These are phyloP conservation scores for Nomia melanderi DNA, from an alignment of 1,140 invertebrate species.

Conservation along the genomic window DNA sequence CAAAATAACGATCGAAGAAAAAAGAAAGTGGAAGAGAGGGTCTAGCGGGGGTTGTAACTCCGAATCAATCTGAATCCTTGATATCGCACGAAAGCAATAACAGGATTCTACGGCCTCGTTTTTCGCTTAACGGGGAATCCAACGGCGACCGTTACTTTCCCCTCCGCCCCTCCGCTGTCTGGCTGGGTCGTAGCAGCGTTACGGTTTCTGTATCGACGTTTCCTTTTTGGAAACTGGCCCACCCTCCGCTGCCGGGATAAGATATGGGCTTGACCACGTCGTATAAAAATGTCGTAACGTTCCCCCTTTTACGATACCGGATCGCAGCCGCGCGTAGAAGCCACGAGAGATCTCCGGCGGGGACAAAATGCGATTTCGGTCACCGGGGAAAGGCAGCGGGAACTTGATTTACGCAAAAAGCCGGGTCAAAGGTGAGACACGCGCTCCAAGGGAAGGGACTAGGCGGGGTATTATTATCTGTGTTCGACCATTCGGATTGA, in stretches of 20 bases:
- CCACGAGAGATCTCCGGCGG: not conserved
- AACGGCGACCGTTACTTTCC: slow-evolving; percentile 21
- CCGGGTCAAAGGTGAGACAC: not conserved
- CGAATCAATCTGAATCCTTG: slow-evolving; percentile 47
- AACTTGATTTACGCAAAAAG: slow-evolving; percentile 15
- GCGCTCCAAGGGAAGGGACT: not conserved
- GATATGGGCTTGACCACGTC: slow-evolving; percentile 40
- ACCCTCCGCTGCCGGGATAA: not conserved
- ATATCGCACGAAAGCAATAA: slow-evolving; percentile 38
- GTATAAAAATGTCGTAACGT: slow-evolving; percentile 50
- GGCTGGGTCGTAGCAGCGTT: no score
- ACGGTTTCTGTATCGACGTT: slow-evolving; percentile 47
- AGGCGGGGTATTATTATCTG: not conserved
- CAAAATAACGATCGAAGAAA: not conserved
- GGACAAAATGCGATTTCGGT: slow-evolving; percentile 19
- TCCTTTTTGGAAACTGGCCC: slow-evolving; percentile 20
- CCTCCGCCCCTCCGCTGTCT: not conserved
- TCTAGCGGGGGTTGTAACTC: slow-evolving; percentile 17
- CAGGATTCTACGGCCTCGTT: slow-evolving; percentile 44
- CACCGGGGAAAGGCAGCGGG: not conserved
- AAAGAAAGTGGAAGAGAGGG: not conserved
- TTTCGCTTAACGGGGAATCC: slow-evolving; percentile 43
- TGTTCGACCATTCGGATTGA: not conserved
- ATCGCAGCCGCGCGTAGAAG: not conserved
- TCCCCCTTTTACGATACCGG: slow-evolving; percentile 43